Evolutionary conservation across 2,113 vertebrate species (phyloP).

Genomic region (Tupaia chinensis): DNA sequence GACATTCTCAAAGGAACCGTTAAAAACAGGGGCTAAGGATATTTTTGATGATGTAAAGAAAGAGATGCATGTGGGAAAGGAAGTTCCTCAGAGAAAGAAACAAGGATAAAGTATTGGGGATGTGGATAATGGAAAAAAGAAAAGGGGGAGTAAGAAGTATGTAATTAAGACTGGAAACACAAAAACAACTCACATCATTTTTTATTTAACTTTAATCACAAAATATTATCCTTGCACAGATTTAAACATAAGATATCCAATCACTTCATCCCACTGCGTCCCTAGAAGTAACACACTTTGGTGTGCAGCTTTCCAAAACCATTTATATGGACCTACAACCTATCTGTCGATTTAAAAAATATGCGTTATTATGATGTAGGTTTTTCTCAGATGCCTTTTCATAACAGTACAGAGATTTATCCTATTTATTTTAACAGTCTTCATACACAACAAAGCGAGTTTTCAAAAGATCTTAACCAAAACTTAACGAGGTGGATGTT

Average conservation of each 20-base stretch:
- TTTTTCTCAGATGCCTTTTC: neutral
- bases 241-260: slow-evolving; percentile 6
- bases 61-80: neutral
- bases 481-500: neutral
- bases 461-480: neutral
- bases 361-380: neutral
- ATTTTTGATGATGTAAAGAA: neutral
- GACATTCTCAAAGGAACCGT: slow-evolving; percentile 1
- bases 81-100: neutral
- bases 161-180: slow-evolving; percentile 35
- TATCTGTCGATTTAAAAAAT: neutral
- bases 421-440: neutral
- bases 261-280: neutral
- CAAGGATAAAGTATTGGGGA: neutral
- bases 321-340: neutral
- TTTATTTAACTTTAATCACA: slow-evolving; percentile 41
- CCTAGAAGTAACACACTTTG: neutral
- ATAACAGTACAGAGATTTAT: neutral
- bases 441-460: neutral
- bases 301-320: slow-evolving; percentile 4
- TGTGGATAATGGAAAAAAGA: neutral
- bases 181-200: neutral
- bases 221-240: neutral
- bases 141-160: neutral
- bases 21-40: neutral